Base-by-base conservation (phyloP, 2,888 invertebrate genomes). In the Heliconius ismenius region DNA sequence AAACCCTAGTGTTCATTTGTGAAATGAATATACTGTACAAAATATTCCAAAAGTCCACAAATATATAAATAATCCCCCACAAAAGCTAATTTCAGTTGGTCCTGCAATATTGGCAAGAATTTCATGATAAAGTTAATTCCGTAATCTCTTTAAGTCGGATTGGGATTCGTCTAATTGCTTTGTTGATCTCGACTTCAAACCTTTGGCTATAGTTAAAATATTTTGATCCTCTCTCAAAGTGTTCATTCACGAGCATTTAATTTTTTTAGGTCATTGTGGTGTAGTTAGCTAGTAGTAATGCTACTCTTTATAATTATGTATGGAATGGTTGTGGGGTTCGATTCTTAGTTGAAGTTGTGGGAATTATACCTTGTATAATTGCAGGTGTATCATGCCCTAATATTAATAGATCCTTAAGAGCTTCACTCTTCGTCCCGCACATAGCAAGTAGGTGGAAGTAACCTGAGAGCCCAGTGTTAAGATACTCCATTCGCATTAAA, bases 161-260 rank as follows among this genome's bases (percentile, higher is more conserved):
- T 73, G 65, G 65, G 75, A 79, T 80, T 79, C 73, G 69, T 75
- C 75, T 82, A 81, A 82, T 82, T 81, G 80, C 79, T 81, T 81
- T 79, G 81, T 81, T 82, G 80, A 76, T 81, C 77, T 80, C 77
- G 74, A 67, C 77, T 70, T 77, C 62, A 73, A 74, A 74, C 69
- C 76, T 73, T 77, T 54, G 69, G 62, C 68, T 67, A 72, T 79
- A 76, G 67, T 72, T 73, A 54, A 63, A 69, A 69, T 43, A 26
- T 73, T 74, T 54, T 43, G 18, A 74, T 58, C 64, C 58, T 54
- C n/a, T 49, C n/a, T 32, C 18, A 32, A n/a, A 58, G n/a, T 58
- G n/a, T 24, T 70, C n/a, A 28, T 24, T 32, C n/a, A 70, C 24
- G 58, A 58, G 70, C 32, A n/a, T 4, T 32, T 4, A 18, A n/a